Evolutionary conservation across 2,888 invertebrate genomes (phyloP), one percentile per base, ranked within the genome.

Genomic region (Neoaliturus tenellus): DNA sequence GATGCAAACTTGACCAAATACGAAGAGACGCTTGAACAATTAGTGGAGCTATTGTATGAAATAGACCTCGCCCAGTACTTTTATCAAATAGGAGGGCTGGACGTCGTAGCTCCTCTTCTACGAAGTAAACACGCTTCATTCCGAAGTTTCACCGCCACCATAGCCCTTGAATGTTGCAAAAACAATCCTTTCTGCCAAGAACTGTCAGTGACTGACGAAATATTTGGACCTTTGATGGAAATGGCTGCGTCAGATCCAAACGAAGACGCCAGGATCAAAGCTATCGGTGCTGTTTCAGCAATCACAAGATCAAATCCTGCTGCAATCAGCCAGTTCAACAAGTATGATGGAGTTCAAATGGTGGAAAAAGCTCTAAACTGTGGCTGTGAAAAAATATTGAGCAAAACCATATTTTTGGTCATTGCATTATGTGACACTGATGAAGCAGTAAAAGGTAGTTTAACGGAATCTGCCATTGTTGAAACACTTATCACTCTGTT

Each of bases 361-460:
- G 51, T 51, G 8, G 10, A 51, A 17, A 51, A 51, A n/a, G 51
- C 51, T 51, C n/a, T 51, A 51, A 51, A 51, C n/a, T 14, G 51
- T 51, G 51, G 51, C 51, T 51, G 51, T 51, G 51, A 51, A 12
- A 51, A 17, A 51, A 51, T 51, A 14, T 10, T 51, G 51, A 51
- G n/a, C 51, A 51, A 51, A 51, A 51, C 51, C 51, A 51, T 51
- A 4, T 51, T 51, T n/a, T n/a, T 51, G n/a, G n/a, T 51, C n/a
- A 51, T 51, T 10, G 51, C 12, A n/a, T n/a, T 51, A n/a, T 51
- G 51, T n/a, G 51, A 51, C 51, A 51, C 51, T n/a, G 51, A 51
- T n/a, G 51, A 51, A n/a, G n/a, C 51, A 4, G 8, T 51, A 51
- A 51, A 51, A 51, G n/a, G 10, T 12, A 51, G n/a, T 17, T n/a